phyloP scores from a whole-genome alignment of 2,888 invertebrate genomes.

The Standfussiana lucernea region DNA sequence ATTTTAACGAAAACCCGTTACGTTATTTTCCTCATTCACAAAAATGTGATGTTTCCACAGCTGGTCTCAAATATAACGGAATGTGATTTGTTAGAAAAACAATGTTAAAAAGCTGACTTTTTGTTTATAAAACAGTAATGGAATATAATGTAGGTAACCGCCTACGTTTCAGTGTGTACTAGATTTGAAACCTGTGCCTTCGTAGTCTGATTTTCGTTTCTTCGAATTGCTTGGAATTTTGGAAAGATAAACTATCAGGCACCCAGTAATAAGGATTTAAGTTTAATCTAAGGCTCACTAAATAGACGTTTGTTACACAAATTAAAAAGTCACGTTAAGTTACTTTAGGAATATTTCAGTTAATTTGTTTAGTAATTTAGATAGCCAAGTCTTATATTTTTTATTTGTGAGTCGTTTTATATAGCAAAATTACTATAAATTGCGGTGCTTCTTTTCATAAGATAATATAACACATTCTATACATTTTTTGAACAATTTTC shows the following conservation, averaged over 20 bases:
- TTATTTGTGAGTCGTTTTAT: background rate
- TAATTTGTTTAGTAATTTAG: background rate
- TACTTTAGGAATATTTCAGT: background rate
- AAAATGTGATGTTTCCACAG: conserved; percentile 7
- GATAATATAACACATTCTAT: too few species aligned
- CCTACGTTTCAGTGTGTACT: background rate
- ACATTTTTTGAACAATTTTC: background rate
- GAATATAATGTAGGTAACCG: conserved; percentile 22
- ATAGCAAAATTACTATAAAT: background rate
- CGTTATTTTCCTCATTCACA: background rate
- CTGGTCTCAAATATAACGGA: background rate
- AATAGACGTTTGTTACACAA: background rate
- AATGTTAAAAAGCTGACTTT: background rate
- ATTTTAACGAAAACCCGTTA: conserved; percentile 1
- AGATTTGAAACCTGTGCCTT: background rate
- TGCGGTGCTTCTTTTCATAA: background rate
- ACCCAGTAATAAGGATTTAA: background rate
- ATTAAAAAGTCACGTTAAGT: background rate
- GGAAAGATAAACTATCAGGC: background rate
- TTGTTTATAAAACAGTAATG: conserved; percentile 5
- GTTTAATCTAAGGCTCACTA: background rate
- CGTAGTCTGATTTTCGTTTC: too few species aligned
- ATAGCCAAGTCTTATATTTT: background rate
- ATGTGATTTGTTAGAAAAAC: background rate
- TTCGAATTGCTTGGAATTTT: too few species aligned